A percentile compares a stretch with the other conserved stretches of the same genome.
These are phyloP conservation scores for Bombycilla garrulus DNA, from an alignment of 2,113 vertebrate genomes.

Conservation along the genomic window DNA sequence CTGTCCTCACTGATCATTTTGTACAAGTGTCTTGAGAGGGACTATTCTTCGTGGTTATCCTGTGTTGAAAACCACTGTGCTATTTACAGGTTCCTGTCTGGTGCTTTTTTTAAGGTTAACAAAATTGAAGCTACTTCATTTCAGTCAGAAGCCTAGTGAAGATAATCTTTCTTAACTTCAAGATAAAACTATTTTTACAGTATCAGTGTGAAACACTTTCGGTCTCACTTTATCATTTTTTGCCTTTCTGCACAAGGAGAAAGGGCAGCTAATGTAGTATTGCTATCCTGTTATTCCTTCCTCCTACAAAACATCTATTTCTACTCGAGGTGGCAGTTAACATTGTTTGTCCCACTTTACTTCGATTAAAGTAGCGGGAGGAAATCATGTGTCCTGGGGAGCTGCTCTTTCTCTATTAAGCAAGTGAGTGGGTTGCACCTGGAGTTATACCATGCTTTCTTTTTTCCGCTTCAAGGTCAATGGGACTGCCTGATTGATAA, in stretches of 20 bases:
- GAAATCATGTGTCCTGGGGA: slow-evolving; percentile 27
- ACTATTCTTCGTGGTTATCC: neutral
- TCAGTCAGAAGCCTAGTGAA: neutral
- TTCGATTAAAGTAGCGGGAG: slow-evolving; percentile 43
- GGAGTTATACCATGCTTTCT: neutral
- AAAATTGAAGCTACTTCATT: neutral
- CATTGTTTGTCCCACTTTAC: slow-evolving; percentile 50
- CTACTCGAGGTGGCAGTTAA: slow-evolving; percentile 29
- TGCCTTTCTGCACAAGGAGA: neutral
- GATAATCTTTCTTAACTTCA: slow-evolving; percentile 22
- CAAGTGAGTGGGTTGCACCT: slow-evolving; percentile 17
- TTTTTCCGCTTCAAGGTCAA: slow-evolving; percentile 43
- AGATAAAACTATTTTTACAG: slow-evolving; percentile 13
- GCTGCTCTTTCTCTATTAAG: slow-evolving; percentile 10
- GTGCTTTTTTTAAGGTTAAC: neutral
- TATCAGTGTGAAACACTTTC: neutral
- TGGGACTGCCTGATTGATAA: neutral
- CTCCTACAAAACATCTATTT: slow-evolving; percentile 24
- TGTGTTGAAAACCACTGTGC: neutral
- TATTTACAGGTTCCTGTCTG: neutral
- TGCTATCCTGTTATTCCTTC: neutral
- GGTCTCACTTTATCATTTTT: slow-evolving; percentile 9
- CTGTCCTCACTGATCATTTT: neutral
- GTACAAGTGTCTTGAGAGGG: neutral
- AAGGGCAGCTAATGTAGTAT: neutral